Conservation (phyloP, 2,797 vertebrate genomes). For the Tympanoctomys barrerae region DNA sequence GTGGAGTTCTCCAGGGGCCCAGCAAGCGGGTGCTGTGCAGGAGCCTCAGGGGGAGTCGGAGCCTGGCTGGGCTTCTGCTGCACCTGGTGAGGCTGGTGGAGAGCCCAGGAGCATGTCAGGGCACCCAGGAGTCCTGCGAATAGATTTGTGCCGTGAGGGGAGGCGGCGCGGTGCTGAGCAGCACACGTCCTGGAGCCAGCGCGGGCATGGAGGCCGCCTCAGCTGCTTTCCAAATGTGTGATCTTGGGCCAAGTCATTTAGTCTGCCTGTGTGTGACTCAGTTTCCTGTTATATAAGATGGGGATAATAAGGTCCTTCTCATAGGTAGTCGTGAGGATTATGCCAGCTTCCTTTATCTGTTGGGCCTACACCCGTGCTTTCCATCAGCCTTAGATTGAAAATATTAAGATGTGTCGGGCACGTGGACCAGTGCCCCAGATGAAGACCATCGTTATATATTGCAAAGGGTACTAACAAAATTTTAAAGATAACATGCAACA, state of each 20-base stretch:
- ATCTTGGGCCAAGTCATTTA: neutral
- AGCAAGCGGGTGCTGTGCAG: neutral
- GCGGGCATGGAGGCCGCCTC: neutral
- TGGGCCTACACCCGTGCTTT: neutral
- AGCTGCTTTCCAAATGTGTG: neutral
- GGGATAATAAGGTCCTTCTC: neutral
- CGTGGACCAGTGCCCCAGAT: neutral
- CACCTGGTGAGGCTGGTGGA: neutral
- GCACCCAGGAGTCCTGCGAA: neutral
- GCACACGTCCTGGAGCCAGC: rapidly evolving
- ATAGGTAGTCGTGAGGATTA: neutral
- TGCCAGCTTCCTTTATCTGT: neutral
- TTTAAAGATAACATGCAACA: neutral
- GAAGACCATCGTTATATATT: neutral
- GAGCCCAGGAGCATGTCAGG: neutral
- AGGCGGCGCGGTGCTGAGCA: neutral
- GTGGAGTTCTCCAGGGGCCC: neutral
- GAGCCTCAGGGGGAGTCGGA: rapidly evolving
- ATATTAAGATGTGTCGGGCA: neutral
- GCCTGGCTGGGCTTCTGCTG: neutral
- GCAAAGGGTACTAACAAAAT: neutral
- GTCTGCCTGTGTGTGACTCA: neutral
- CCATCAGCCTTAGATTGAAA: neutral
- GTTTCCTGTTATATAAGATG: neutral
- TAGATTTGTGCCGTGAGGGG: neutral